Conservation (phyloP, 2,888 invertebrate genomes). For the Sinopyrophorus schimmeli region DNA sequence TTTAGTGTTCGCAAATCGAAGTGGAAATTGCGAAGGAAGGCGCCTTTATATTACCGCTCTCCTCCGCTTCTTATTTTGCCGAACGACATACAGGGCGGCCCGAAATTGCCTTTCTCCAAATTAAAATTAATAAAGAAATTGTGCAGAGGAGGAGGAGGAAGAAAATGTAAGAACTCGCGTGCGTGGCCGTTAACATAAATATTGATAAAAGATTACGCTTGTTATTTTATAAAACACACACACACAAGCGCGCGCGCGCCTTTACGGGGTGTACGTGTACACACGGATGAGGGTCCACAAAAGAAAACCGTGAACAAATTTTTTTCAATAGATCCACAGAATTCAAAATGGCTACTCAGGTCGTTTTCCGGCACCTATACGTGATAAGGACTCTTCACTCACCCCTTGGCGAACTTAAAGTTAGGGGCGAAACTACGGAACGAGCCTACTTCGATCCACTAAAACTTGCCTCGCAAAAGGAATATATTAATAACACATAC, state of each 20-base stretch:
- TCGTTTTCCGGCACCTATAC: constrained; percentile 39
- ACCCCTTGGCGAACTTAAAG: constrained; percentile 20
- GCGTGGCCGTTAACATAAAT: too few species aligned
- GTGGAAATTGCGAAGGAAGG: constrained; percentile 4
- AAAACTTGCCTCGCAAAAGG: constrained; percentile 12
- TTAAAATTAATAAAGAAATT: too few species aligned
- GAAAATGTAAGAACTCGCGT: too few species aligned
- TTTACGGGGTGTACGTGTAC: too few species aligned
- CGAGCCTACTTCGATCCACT: constrained; percentile 15
- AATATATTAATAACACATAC: constrained; percentile 5
- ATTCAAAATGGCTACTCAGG: constrained; percentile 39
- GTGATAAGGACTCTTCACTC: constrained; percentile 31
- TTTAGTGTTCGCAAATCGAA: constrained; percentile 23
- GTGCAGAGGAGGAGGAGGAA: too few species aligned
- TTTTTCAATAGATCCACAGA: constrained; percentile 30
- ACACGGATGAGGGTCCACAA: too few species aligned
- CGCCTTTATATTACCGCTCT: not conserved
- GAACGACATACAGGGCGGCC: too few species aligned
- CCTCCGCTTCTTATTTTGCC: too few species aligned
- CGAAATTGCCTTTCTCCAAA: too few species aligned
- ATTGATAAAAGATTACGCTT: too few species aligned
- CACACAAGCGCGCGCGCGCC: too few species aligned
- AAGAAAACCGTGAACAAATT: constrained; percentile 21
- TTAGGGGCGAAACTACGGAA: constrained; percentile 20
- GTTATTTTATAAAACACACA: too few species aligned